These are phyloP conservation scores for Toxotes chatareus DNA, from an alignment of 2,113 vertebrate genomes.

Conservation along the genomic window DNA sequence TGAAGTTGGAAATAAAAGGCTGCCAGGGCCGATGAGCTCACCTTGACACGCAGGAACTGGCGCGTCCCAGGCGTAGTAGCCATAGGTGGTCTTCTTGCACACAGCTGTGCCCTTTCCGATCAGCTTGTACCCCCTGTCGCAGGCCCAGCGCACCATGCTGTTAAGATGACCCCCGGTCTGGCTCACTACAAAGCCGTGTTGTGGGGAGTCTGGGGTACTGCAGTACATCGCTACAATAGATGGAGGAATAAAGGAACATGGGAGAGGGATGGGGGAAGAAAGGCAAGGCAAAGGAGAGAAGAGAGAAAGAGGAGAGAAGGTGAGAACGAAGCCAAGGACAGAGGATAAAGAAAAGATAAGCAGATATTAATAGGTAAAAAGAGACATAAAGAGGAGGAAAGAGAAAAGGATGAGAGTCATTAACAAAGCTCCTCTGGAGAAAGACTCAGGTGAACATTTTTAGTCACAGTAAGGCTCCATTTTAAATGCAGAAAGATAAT, in stretches of 20 bases:
- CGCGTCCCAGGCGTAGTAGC: slow-evolving; percentile 91
- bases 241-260: slow-evolving; percentile 24
- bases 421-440: slow-evolving; percentile 40
- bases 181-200: slow-evolving; percentile 95
- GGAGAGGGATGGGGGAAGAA: not conserved
- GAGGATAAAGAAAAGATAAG: not conserved
- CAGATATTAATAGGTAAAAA: slow-evolving; percentile 22
- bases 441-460: slow-evolving; percentile 47
- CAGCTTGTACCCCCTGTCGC: slow-evolving; percentile 94
- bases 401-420: slow-evolving; percentile 25
- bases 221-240: slow-evolving; percentile 91
- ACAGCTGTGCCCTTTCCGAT: slow-evolving; percentile 92
- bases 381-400: slow-evolving; percentile 14
- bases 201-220: slow-evolving; percentile 96
- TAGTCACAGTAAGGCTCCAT: slow-evolving; percentile 41
- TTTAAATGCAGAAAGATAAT: slow-evolving; percentile 62
- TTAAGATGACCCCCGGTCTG: slow-evolving; percentile 96
- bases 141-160: slow-evolving; percentile 97
- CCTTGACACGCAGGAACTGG: slow-evolving; percentile 97
- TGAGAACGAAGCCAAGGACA: slow-evolving; percentile 26
- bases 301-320: not conserved
- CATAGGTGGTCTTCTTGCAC: slow-evolving; percentile 90
- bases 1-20: slow-evolving; percentile 56
- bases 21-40: slow-evolving; percentile 70
- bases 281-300: not conserved